Evolutionary conservation across 2,888 invertebrate genomes (phyloP).

Genomic region (Xylota segnis): DNA sequence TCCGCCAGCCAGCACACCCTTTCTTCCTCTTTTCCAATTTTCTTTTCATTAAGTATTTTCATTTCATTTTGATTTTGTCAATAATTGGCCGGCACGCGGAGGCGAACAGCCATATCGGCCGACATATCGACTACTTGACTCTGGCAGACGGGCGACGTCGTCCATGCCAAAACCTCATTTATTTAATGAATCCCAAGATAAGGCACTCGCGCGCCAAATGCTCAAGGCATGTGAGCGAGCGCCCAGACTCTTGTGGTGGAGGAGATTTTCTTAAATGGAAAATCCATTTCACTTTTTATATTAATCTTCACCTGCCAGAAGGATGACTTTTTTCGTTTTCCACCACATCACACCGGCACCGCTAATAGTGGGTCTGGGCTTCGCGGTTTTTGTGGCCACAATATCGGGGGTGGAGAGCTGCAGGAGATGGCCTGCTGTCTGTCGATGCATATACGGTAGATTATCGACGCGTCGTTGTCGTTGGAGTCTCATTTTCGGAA

Average conservation of each 20-base stretch:
- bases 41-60: conserved; percentile 45
- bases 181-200: conserved; percentile 74
- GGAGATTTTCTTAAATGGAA: conserved; percentile 76
- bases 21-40: conserved; percentile 42
- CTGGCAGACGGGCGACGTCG: conserved; percentile 59
- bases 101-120: conserved; percentile 57
- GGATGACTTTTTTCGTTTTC: conserved; percentile 74
- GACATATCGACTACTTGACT: conserved; percentile 65
- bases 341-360: conserved; percentile 40
- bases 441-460: conserved; percentile 23
- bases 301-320: conserved; percentile 75
- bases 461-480: conserved; percentile 65
- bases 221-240: conserved; percentile 41
- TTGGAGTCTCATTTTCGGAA: conserved; percentile 48
- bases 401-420: neutral
- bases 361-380: conserved; percentile 44
- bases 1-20: neutral
- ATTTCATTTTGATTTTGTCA: conserved; percentile 65
- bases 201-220: conserved; percentile 58
- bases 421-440: conserved; percentile 19
- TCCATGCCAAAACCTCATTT: conserved; percentile 73
- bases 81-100: conserved; percentile 39
- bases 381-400: conserved; percentile 4
- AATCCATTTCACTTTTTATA: conserved; percentile 77
- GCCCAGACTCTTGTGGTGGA: conserved; percentile 29